Evolutionary conservation across 1,140 invertebrate genomes (phyloP).

Genomic region (Colletes latitarsis): DNA sequence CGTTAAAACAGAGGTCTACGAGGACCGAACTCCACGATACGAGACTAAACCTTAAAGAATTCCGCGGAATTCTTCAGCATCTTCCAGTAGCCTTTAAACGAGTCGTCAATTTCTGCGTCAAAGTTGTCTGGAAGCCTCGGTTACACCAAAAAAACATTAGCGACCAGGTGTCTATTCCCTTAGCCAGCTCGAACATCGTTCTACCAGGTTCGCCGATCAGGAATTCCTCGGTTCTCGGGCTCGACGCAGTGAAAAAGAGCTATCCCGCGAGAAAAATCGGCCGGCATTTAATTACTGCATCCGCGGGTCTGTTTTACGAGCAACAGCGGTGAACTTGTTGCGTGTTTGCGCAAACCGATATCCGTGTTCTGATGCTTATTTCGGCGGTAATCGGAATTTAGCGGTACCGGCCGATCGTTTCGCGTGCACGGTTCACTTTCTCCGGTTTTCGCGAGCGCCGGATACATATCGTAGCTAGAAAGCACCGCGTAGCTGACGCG

Average conservation of each 20-base stretch:
- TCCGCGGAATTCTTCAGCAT: too few relatives aligned
- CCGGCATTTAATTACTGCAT: conserved; percentile 18
- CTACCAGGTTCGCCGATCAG: neutral
- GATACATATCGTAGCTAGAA: neutral
- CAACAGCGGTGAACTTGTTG: conserved; percentile 53
- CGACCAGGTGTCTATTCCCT: neutral
- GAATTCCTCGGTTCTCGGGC: neutral
- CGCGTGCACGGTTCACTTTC: conserved; percentile 13
- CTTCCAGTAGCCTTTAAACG: too few relatives aligned
- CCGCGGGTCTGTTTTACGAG: conserved; percentile 4
- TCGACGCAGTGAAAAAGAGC: neutral
- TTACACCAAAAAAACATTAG: neutral
- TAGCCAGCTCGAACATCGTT: neutral
- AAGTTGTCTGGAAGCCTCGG: too few relatives aligned
- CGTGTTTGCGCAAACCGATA: conserved; percentile 42
- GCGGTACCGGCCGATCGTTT: conserved; percentile 10
- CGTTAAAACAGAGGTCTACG: too few relatives aligned
- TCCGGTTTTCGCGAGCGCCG: neutral
- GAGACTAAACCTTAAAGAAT: too few relatives aligned
- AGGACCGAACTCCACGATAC: too few relatives aligned
- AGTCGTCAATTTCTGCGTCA: too few relatives aligned
- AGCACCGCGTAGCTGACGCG: neutral
- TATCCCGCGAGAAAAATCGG: neutral
- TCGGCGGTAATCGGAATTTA: conserved; percentile 19
- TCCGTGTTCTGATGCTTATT: conserved; percentile 13